A percentile compares a stretch with the other conserved stretches of the same genome.
phyloP scores from a whole-genome alignment of 2,888 invertebrate species.

The Aleiodes leptofemur region DNA sequence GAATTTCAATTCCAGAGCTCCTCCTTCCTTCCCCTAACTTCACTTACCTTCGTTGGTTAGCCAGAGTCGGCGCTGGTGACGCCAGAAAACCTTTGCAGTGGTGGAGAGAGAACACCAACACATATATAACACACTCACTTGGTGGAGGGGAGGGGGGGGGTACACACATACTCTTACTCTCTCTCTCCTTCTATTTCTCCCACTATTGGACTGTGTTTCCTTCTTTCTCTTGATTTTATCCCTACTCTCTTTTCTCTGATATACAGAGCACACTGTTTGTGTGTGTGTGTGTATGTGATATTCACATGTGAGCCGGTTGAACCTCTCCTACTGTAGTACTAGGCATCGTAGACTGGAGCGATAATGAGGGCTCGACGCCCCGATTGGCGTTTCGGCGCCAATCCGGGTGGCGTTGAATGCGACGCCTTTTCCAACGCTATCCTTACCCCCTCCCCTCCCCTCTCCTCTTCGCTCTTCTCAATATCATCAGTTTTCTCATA shows the following conservation, averaged over 20 bases:
- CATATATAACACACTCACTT: neutral
- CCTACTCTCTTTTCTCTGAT: neutral
- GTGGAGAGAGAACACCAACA: conserved; percentile 23
- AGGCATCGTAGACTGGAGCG: conserved; percentile 66
- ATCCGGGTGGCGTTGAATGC: conserved; percentile 74
- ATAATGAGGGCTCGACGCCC: conserved; percentile 73
- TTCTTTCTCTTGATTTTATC: neutral
- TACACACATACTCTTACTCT: neutral
- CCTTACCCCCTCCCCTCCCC: conserved; percentile 52
- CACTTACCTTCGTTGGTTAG: conserved; percentile 47
- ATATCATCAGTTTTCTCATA: conserved; percentile 23
- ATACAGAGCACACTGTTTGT: neutral
- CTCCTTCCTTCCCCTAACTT: conserved; percentile 71
- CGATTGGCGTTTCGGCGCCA: conserved; percentile 75
- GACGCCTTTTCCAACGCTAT: conserved; percentile 77
- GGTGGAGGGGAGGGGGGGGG: conserved; percentile 22
- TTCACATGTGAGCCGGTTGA: conserved; percentile 61
- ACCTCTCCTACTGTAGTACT: conserved; percentile 57
- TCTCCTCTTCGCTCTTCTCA: no score
- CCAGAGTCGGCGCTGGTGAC: conserved; percentile 45
- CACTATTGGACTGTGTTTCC: neutral
- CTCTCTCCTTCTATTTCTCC: conserved; percentile 12
- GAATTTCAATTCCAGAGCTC: conserved; percentile 61
- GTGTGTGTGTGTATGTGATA: neutral
- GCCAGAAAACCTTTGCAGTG: conserved; percentile 7